Evolutionary conservation across 2,797 vertebrate genomes (phyloP), one percentile per base, ranked within the genome.

Genomic region (Hemibagrus guttatus): DNA sequence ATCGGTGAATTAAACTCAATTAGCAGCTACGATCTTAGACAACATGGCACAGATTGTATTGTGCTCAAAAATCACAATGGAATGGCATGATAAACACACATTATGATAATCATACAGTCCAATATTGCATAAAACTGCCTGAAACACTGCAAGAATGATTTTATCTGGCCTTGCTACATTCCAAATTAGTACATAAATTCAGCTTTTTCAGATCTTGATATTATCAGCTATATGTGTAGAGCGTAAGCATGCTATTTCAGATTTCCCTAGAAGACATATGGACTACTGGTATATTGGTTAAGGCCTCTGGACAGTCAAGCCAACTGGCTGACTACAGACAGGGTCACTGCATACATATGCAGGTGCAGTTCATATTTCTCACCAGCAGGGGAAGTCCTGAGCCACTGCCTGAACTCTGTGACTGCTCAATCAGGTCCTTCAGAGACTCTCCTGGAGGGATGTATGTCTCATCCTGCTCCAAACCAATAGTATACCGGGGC

Each of bases 361-460:
- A 28, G 23, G 13, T 58, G 49, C 21, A 82, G 58, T 64, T 81
- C 0, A 2, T 6, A 26, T 49, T 2, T 89, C 93, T 92, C 94
- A 99, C 98, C 98, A 99, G 97, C 89, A 99, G 97, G 96, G 98
- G 98, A 97, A 99, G 98, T 84, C 98, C 98, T 16, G 98, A 99
- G n/a, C 98, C 98, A 6, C 98, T 99, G 86, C 98, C 98, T 0
- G 98, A 99, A 92, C 97, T 99, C 89, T 97, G 97, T 14, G 97
- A 98, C 90, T 98, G 97, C 89, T 99, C 97, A 0, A 99, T 97
- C 49, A 99, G 92, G 92, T 99, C 98, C 91, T 97, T 97, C 71
- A 96, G 91, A 26, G 94, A 95, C 87, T 99, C 98, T 86, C 97
- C 97, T 0, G 96, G 94, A 17, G 97, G 97, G 87, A 98, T 98